These are phyloP conservation scores for Ectropis grisescens DNA, from an alignment of 1,140 invertebrate genomes.

Conservation along the genomic window DNA sequence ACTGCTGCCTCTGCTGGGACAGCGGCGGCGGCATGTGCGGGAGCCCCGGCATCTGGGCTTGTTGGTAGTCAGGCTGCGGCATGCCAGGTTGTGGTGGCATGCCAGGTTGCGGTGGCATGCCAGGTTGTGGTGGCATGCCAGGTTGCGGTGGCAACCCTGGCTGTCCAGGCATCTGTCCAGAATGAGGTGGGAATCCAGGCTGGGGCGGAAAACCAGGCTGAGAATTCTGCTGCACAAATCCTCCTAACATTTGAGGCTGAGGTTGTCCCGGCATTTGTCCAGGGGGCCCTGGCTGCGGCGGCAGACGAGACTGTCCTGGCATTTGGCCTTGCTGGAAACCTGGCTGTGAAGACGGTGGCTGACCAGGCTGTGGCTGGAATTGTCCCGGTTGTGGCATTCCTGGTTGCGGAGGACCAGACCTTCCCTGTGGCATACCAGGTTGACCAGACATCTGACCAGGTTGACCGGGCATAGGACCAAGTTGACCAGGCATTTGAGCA, in stretches of 20 bases:
- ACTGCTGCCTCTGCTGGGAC: slow-evolving; percentile 33
- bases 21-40: slow-evolving; percentile 47
- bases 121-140: slow-evolving; percentile 9
- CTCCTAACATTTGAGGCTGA: too few species aligned
- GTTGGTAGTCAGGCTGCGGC: slow-evolving; percentile 21
- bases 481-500: slow-evolving; percentile 10
- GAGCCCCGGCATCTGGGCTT: slow-evolving; percentile 28
- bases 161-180: slow-evolving; percentile 19
- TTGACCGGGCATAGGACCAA: slow-evolving; percentile 11
- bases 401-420: slow-evolving; percentile 22
- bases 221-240: neutral
- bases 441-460: slow-evolving; percentile 10
- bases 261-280: slow-evolving; percentile 9
- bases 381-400: slow-evolving; percentile 16
- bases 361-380: slow-evolving; percentile 9
- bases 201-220: slow-evolving; percentile 11
- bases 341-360: slow-evolving; percentile 6
- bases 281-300: slow-evolving; percentile 17
- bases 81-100: slow-evolving; percentile 24
- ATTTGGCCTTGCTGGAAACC: slow-evolving; percentile 10
- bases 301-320: slow-evolving; percentile 6
- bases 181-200: slow-evolving; percentile 12
- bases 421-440: slow-evolving; percentile 9
- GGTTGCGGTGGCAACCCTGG: slow-evolving; percentile 24
- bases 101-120: slow-evolving; percentile 18